Evolutionary conservation across 2,113 vertebrate species (phyloP), one percentile per base, ranked within the genome.

Genomic region (Brachyhypopomus occidentalis): DNA sequence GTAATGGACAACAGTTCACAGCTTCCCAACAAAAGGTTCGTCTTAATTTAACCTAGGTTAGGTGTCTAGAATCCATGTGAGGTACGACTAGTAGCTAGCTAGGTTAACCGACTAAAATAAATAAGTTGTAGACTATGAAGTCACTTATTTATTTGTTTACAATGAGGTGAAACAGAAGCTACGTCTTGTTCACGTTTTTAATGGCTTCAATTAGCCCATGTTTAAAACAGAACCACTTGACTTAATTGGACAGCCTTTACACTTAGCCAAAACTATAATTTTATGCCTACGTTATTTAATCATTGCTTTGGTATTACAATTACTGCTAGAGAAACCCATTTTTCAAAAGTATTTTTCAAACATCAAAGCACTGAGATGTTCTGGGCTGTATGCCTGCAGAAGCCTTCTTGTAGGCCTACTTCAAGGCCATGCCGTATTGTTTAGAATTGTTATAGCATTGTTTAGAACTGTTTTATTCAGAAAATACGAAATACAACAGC

Each of bases 321-420:
- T 30, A n/a, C 19, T 17, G 16, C 34, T 20, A n/a, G 34, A 41
- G 34, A 66, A 66, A 36, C 27, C 19, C 5, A n/a, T 38, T n/a
- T n/a, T n/a, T n/a, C n/a, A n/a, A n/a, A n/a, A 9, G 34, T 17
- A 67, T n/a, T 69, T 69, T 69, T 38, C 41, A 69, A 69, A 20
- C 38, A 38, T 38, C 20, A n/a, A 38, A 69, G 27, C 66, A 69
- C 38, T 30, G 34, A 38, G 38, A n/a, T 69, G 66, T n/a, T 69
- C 20, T 67, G 64, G 16, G 30, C 30, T 69, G 66, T 38, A n/a
- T 17, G 63, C 63, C 62, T 64, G 12, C 62, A 23, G 23, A 38
- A 38, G 38, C 38, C 20, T 66, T n/a, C 34, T 14, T 30, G 17
- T n/a, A 36, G 63, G 63, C 63, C 16, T 17, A 5, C 34, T 66